Evolutionary conservation across 2,113 vertebrate species (phyloP), one percentile per base, ranked within the genome.

Genomic region (Eulemur macaco): DNA sequence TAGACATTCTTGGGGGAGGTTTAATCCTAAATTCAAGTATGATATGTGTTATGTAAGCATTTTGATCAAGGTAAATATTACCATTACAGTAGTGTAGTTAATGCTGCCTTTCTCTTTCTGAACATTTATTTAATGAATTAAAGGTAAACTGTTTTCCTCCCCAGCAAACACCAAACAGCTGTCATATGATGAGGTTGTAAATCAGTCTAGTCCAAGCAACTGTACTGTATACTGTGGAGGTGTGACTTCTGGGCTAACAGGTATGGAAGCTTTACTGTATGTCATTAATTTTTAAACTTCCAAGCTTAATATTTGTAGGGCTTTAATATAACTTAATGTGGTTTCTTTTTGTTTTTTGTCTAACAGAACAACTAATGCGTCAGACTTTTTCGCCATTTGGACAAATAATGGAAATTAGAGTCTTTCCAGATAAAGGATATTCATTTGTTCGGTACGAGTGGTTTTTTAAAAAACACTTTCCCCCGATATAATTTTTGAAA

Each of bases 341-440:
- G 18, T 81, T 73, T 95, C 8, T 86, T 90, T 85, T 77, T 96
- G 13, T 58, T 91, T 96, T 96, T 95, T 96, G 29, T 86, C 78
- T 97, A 34, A 94, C 98, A 99, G 99, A 99, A 97, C 99, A 99
- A 99, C 98, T 99, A 86, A 99, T 99, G 99, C 99, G 99, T 97
- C 99, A 99, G 99, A 99, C 99, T 69, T 99, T 99, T 98, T 99
- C 99, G 37, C 99, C 99, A 14, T 99, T 99, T 85, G 99, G 99
- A 90, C 99, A 99, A 98, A 99, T 99, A 98, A 99, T 99, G 99
- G 99, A 99, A 98, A 99, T 99, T 96, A 97, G 99, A 95, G 99
- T 99, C 97, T 99, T 99, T 98, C 99, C 99, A 1, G 99, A 99
- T 98, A 99, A 99, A 99, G 99, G 99, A 68, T 99, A 99, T 98